phyloP scores from a whole-genome alignment of 2,113 vertebrate genomes.

The Ctenomys sociabilis region DNA sequence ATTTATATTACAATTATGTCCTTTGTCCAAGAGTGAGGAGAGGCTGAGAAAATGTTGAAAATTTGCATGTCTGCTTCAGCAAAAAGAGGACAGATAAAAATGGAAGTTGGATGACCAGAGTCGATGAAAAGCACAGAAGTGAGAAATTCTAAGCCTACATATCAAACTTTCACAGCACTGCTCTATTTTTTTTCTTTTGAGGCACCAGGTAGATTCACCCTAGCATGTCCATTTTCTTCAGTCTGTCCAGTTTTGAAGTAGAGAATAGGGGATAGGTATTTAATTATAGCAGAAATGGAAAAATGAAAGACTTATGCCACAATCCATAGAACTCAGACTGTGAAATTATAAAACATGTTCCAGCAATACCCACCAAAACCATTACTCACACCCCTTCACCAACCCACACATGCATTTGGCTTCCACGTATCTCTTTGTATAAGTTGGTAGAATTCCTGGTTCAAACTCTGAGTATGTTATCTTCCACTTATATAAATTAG shows the following conservation, averaged over 20 bases:
- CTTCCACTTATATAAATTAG: not conserved
- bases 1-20: conserved; percentile 52
- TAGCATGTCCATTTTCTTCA: too few species aligned
- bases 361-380: not conserved
- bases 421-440: fast-evolving
- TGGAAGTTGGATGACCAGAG: not conserved
- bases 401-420: not conserved
- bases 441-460: fast-evolving
- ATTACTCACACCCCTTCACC: not conserved
- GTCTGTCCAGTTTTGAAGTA: not conserved
- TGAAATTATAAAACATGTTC: not conserved
- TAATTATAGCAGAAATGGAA: not conserved
- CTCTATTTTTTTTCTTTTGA: not conserved
- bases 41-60: not conserved
- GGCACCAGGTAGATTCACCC: not conserved
- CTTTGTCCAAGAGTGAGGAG: conserved; percentile 55
- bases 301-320: not conserved
- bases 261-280: not conserved
- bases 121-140: not conserved
- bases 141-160: not conserved
- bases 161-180: not conserved
- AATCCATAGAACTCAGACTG: not conserved
- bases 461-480: not conserved
- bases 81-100: conserved; percentile 40
- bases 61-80: conserved; percentile 61